phyloP scores from a whole-genome alignment of 2,113 vertebrate species.

The Epinephelus fuscoguttatus region DNA sequence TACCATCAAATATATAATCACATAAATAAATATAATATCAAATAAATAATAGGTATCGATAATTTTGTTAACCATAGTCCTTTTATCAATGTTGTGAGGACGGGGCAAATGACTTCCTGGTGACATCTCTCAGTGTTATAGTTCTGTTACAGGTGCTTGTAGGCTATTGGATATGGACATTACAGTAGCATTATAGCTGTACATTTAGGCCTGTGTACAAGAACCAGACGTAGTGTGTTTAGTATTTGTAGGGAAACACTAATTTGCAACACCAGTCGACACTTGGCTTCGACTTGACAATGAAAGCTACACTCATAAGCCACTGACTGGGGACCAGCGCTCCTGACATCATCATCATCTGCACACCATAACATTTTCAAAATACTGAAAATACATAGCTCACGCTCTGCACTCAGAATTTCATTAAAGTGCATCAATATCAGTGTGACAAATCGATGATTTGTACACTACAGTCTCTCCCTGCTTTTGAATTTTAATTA shows the following conservation, averaged over 20 bases:
- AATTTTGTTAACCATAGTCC: too few species aligned
- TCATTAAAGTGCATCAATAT: neutral
- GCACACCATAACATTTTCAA: neutral
- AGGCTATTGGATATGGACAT: too few species aligned
- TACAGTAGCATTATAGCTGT: too few species aligned
- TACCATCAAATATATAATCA: too few species aligned
- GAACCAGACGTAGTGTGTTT: too few species aligned
- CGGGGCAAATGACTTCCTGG: neutral
- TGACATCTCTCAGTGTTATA: neutral
- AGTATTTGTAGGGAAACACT: too few species aligned
- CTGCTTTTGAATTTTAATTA: neutral
- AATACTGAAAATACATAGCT: neutral
- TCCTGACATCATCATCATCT: neutral
- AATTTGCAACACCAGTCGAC: neutral
- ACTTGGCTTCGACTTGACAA: neutral
- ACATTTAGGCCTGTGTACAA: too few species aligned
- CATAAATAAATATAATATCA: too few species aligned
- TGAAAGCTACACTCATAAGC: neutral
- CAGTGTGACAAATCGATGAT: neutral
- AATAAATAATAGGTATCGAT: too few species aligned
- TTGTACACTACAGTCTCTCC: neutral
- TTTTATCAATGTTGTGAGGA: neutral
- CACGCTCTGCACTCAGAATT: neutral
- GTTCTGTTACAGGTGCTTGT: too few species aligned
- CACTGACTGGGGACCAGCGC: neutral